Conservation (phyloP, 2,113 vertebrate species). For the Acanthisitta chloris region DNA sequence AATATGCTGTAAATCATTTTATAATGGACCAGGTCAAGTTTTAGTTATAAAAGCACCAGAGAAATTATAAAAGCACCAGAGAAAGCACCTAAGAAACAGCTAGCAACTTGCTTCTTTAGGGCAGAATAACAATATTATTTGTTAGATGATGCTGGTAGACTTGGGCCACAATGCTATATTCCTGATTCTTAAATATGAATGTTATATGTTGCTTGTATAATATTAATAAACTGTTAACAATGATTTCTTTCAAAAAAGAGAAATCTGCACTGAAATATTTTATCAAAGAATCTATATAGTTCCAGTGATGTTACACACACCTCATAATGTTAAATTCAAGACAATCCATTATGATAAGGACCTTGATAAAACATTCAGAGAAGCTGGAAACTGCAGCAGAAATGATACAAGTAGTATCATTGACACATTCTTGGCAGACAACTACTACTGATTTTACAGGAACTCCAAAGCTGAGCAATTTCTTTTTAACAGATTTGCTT, state of each 20-base stretch:
- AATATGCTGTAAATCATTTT: conserved; percentile 25
- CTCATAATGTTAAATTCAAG: not conserved
- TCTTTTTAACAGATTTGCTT: not conserved
- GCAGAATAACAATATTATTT: not conserved
- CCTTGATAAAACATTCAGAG: not conserved
- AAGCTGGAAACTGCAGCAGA: not conserved
- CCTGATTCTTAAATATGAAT: not conserved
- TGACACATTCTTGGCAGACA: not conserved
- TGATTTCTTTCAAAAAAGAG: accelerated
- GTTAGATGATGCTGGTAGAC: not conserved
- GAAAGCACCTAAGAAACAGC: not conserved
- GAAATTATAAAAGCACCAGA: not conserved
- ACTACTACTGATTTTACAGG: not conserved
- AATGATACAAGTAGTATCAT: not conserved
- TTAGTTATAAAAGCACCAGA: not conserved
- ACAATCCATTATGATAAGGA: not conserved
- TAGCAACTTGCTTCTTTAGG: not conserved
- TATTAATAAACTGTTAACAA: not conserved
- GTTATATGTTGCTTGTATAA: not conserved
- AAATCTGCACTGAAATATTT: not conserved
- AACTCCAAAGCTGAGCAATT: not conserved
- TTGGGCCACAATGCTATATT: not conserved
- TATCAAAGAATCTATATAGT: not conserved
- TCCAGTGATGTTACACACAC: not conserved
- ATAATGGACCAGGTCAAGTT: conserved; percentile 15